Evolutionary conservation across 2,888 invertebrate genomes (phyloP), one percentile per base, ranked within the genome.

Genomic region (Euclidia mi): DNA sequence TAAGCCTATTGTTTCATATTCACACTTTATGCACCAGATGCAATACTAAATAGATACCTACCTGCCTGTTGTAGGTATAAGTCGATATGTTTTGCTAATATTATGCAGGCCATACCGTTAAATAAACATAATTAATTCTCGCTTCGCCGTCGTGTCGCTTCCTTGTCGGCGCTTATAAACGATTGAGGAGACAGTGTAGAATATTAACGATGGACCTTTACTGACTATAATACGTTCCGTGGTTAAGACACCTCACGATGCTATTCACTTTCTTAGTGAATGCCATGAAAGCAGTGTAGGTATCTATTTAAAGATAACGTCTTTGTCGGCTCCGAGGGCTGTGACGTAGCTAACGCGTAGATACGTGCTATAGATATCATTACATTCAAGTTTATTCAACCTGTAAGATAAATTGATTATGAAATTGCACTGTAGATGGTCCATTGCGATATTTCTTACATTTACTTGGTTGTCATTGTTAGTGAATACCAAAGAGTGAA

Each of bases 191-290:
- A 31, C 31, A 37, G 37, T 20, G 31, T 38, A 35, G 44, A 34
- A 55, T 48, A 48, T 35, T 40, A 49, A 56, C 44, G 56, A 38
- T 40, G 38, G 32, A 31, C 37, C 37, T 31, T 51, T 31, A 38
- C 20, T 18, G 32, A 44, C 38, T 32, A 43, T 37, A 49, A 43
- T 50, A 51, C 37, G 20, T 38, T 9, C 20, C 38, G 11, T 31
- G 34, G 50, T 37, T 35, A 35, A 43, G 34, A 51, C 25, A 29
- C 31, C 32, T 51, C 38, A 44, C 44, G 50, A 32, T n/a, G 28
- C 43, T 44, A 44, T 51, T 44, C 51, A 44, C 38, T 51, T 51
- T 51, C 51, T 51, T 50, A 38, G 38, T 44, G 44, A 32, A 44
- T 32, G 51, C 20, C 18, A 38, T 51, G 43, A 51, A 37, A 51